Evolutionary conservation across 2,797 vertebrate species (phyloP).

Genomic region (Sebastes cheni): DNA sequence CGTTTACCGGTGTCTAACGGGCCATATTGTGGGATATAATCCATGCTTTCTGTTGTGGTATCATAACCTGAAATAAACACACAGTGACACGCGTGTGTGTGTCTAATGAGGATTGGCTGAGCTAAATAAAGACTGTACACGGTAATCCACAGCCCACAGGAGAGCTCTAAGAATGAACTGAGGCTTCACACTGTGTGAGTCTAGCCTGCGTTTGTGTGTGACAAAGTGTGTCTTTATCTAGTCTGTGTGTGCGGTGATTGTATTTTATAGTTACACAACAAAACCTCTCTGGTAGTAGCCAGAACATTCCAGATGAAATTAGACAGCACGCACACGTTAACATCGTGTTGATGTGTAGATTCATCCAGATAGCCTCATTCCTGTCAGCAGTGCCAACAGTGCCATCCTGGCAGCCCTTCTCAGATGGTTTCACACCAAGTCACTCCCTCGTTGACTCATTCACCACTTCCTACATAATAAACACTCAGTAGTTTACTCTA

Average conservation of each 20-base stretch:
- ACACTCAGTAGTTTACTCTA: no score
- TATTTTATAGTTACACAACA: conserved; percentile 20
- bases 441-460: background rate
- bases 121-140: conserved; percentile 81
- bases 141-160: conserved; percentile 74
- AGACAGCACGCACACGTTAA: background rate
- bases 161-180: conserved; percentile 66
- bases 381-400: background rate
- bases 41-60: conserved; percentile 20
- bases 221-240: background rate
- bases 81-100: conserved; percentile 34
- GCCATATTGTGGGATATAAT: conserved; percentile 32
- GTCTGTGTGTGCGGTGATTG: background rate
- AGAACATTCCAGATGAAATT: conserved; percentile 6
- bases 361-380: background rate
- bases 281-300: background rate
- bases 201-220: conserved; percentile 20
- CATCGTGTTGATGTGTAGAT: background rate
- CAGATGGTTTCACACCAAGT: background rate
- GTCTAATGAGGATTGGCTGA: conserved; percentile 76
- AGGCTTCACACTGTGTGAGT: conserved; percentile 31
- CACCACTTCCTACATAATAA: background rate
- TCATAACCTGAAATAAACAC: conserved; percentile 49
- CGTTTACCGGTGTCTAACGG: conserved; percentile 13
- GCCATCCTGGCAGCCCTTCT: background rate